Base-by-base conservation (phyloP, 2,113 vertebrate species). In the Synchiropus splendidus region DNA sequence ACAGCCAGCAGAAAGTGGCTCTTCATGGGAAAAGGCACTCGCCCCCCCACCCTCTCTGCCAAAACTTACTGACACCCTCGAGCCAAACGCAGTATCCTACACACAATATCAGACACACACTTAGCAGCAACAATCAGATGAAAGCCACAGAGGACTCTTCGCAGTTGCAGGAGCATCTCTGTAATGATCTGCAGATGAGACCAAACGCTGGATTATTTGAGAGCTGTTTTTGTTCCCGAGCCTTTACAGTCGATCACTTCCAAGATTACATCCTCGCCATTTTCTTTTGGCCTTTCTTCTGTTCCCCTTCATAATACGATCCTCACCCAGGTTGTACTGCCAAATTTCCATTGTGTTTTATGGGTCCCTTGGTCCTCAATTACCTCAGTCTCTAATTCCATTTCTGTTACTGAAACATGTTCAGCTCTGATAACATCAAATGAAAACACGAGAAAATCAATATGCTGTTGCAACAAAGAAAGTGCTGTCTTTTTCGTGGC, bases 331-430 rank as follows among this genome's bases (percentile, higher is more conserved):
- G 21, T 4, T 71, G 67, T 63, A 73, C 59, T 37, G 71, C 76
- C 76, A 82, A 83, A 45, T 70, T 58, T 72, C 48, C 70, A 27
- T 4, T 27, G 21, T 61, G 61, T 78, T 83, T 82, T 71, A 83
- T 67, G 58, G 60, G 38, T 52, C 72, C 42, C 46, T 65, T 17
- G 33, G 63, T 64, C 59, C 55, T 66, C 35, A n/a, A n/a, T 46
- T 50, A 36, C 36, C 50, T 30, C 18, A 48, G 33, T 17, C 31
- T 42, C 36, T 48, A 52, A n/a, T 62, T 58, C 54, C 50, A 58
- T 47, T 54, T 39, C 64, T 54, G 48, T 45, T 55, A 61, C 41
- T 27, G 21, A 27, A 27, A n/a, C n/a, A n/a, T n/a, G n/a, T n/a
- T n/a, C n/a, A n/a, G n/a, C 8, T 27, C 21, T 8, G 21, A 27